Conservation (phyloP, 1,140 invertebrate species). For the Apis mellifera region DNA sequence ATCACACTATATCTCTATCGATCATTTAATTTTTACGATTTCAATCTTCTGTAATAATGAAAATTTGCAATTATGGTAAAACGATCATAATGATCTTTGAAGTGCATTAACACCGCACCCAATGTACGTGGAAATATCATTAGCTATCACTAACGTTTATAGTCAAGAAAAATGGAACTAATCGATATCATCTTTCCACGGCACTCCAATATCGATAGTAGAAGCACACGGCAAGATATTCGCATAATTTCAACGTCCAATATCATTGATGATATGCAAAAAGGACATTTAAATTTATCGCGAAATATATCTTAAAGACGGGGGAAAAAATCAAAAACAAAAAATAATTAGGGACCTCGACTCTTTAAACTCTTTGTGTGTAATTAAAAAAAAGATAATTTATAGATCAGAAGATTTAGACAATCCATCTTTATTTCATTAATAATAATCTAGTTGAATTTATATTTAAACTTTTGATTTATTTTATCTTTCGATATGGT, state of each 20-base stretch:
- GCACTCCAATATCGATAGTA: not conserved
- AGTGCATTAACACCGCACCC: slow-evolving; percentile 2
- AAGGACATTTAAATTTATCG: not conserved
- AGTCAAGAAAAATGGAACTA: slow-evolving; percentile 7
- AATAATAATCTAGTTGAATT: no score
- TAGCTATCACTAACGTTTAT: slow-evolving; percentile 4
- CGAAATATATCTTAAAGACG: not conserved
- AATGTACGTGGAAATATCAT: not conserved
- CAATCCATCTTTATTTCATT: no score
- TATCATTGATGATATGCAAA: slow-evolving; percentile 21
- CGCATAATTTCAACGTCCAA: not conserved
- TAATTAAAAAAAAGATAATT: no score
- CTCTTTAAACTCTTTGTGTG: no score
- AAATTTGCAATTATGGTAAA: not conserved
- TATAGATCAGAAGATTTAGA: no score
- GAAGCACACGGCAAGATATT: not conserved
- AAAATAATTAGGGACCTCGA: no score
- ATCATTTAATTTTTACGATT: no score
- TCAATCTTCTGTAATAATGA: no score
- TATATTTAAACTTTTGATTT: no score
- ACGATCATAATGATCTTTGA: not conserved
- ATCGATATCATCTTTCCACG: slow-evolving; percentile 22
- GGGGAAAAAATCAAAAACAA: not conserved
- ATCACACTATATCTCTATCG: no score
- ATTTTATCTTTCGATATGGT: no score